Evolutionary conservation across 35 echinoderm and acorn worm species (phyloP), one percentile per base, ranked within the genome.

Genomic region (Strongylocentrotus purpuratus): DNA sequence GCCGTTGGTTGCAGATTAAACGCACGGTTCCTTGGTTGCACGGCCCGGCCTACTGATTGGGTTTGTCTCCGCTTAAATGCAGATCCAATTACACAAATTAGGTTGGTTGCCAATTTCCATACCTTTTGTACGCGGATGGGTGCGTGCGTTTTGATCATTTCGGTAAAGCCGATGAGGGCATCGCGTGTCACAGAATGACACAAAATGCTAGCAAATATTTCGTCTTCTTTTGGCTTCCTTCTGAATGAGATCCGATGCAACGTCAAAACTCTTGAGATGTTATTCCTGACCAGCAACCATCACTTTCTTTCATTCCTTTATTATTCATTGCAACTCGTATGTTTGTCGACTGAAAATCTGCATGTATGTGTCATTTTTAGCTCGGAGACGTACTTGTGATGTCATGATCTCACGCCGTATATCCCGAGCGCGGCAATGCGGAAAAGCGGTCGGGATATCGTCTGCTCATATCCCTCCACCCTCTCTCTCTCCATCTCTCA

Each of bases 51-150:
- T 93, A 33, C 91, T 89, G 48, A 93, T 93, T 93, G 46, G 91
- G 32, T 47, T 93, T 58, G 91, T 93, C 91, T 93, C 91, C 91
- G 91, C 48, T 93, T 50, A 93, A 58, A 93, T 93, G 48, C 45
- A 58, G 91, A 58, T 93, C 91, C 91, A 93, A 93, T 93, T 93
- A 93, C 46, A 93, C 48, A 93, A 93, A 93, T 89, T 89, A 89
- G 87, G 87, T 89, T 89, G 87, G 87, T 89, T 89, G 87, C 87
- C 87, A 89, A 89, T 89, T 89, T 89, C 87, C 87, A 89, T 89
- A 89, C 45, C 87, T 89, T 89, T 89, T 89, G 87, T 89, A 33
- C 87, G 87, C 87, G 87, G 87, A 89, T 89, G 87, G 87, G 87
- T 89, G 87, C 87, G 87, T 89, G 87, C 87, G 87, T 89, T 89